phyloP scores from a whole-genome alignment of 1,140 invertebrate species.

The Zaprionus ornatus region DNA sequence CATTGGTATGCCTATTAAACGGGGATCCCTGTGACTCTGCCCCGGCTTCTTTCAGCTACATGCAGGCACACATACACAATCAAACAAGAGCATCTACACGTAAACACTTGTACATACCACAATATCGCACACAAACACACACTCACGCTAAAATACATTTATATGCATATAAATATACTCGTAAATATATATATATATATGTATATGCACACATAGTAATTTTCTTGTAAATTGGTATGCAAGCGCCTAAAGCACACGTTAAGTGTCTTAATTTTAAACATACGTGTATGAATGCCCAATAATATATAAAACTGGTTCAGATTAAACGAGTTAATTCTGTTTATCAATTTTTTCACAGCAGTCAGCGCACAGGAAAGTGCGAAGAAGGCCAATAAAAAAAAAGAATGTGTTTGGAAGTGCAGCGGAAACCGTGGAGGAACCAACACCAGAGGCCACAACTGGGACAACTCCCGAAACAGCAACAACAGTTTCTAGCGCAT shows the following conservation, averaged over 20 bases:
- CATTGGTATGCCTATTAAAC: slow-evolving; percentile 12
- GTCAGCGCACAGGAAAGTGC: slow-evolving; percentile 52
- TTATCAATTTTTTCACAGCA: slow-evolving; percentile 43
- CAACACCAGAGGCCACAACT: slow-evolving; percentile 27
- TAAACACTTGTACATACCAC: slow-evolving; percentile 2
- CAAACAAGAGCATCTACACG: slow-evolving; percentile 13
- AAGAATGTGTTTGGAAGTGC: slow-evolving; percentile 47
- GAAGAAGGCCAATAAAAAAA: slow-evolving; percentile 64
- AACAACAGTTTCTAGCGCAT: slow-evolving; percentile 8
- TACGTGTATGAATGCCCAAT: slow-evolving; percentile 4
- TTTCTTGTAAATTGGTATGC: slow-evolving; percentile 57
- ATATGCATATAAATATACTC: slow-evolving; percentile 25
- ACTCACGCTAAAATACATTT: slow-evolving; percentile 5
- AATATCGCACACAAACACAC: slow-evolving; percentile 12
- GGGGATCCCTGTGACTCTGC: slow-evolving; percentile 4
- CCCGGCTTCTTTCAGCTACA: slow-evolving; percentile 30
- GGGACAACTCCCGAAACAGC: background rate
- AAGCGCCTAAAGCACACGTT: slow-evolving; percentile 24
- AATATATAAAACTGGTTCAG: background rate
- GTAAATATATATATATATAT: slow-evolving; percentile 10
- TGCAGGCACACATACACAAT: slow-evolving; percentile 19
- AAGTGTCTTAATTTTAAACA: background rate
- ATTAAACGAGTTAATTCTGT: background rate
- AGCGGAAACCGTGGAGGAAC: slow-evolving; percentile 45
- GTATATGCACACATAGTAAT: slow-evolving; percentile 11